A percentile compares a stretch with the other conserved stretches of the same genome.
Evolutionary conservation across 1,140 invertebrate species (phyloP).

Genomic region (Phymastichus coffea): DNA sequence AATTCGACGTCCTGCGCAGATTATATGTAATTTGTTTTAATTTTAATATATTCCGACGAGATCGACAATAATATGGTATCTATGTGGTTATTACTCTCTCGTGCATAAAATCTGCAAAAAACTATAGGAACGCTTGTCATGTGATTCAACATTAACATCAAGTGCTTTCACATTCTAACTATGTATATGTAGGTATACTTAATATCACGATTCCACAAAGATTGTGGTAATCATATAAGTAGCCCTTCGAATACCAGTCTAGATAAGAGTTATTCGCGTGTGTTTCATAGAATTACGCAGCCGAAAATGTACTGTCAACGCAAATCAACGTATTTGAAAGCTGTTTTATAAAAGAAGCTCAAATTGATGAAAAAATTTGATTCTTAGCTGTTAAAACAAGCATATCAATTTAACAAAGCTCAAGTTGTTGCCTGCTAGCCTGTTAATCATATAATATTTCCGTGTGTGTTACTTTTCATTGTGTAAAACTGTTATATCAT

Average conservation of each 20-base stretch:
- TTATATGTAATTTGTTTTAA: not conserved
- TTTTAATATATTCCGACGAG: not conserved
- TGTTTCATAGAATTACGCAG: no score
- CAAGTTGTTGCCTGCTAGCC: no score
- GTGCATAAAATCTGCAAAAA: slow-evolving; percentile 10
- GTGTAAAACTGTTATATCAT: no score
- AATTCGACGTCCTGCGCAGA: slow-evolving; percentile 23
- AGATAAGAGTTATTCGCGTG: no score
- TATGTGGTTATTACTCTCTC: not conserved
- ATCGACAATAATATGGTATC: slow-evolving; percentile 5
- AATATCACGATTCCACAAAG: no score
- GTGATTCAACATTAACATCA: slow-evolving; percentile 8
- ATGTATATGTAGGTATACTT: not conserved
- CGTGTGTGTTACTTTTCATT: no score
- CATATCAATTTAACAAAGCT: not conserved
- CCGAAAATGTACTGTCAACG: no score
- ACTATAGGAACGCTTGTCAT: slow-evolving; percentile 9
- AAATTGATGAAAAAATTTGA: not conserved
- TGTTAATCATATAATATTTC: no score
- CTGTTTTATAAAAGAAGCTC: no score
- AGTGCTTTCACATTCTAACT: slow-evolving; percentile 13
- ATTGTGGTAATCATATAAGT: no score
- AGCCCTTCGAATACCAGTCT: no score
- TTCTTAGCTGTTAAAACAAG: not conserved
- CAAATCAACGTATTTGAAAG: no score